Conservation (phyloP, 2,888 invertebrate genomes). For the Lacanobia wlatinum region DNA sequence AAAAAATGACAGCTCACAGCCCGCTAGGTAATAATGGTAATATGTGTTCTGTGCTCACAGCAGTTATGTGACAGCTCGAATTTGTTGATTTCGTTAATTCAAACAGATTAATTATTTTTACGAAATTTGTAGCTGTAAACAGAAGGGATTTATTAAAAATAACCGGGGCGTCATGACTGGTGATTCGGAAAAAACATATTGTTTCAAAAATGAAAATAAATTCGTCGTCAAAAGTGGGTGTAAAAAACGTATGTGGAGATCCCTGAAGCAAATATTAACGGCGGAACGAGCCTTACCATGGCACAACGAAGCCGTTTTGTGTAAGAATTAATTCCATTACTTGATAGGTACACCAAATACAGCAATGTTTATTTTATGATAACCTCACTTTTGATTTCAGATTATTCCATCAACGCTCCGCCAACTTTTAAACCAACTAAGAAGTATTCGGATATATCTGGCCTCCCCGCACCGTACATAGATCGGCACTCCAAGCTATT, state of each 20-base stretch:
- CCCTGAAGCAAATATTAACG: slow-evolving; percentile 96
- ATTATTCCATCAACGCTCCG: slow-evolving; percentile 97
- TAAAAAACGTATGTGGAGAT: slow-evolving; percentile 96
- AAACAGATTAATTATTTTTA: background rate
- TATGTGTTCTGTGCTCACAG: too few species aligned
- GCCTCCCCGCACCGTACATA: slow-evolving; percentile 96
- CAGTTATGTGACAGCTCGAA: too few species aligned
- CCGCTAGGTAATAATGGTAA: too few species aligned
- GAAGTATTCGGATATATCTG: slow-evolving; percentile 98
- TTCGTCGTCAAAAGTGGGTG: slow-evolving; percentile 90
- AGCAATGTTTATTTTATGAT: slow-evolving; percentile 1
- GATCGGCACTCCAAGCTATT: slow-evolving; percentile 97
- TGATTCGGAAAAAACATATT: slow-evolving; percentile 79
- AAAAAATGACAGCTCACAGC: too few species aligned
- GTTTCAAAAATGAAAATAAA: slow-evolving; percentile 88
- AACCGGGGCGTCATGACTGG: slow-evolving; percentile 73
- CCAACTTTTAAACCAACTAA: slow-evolving; percentile 97
- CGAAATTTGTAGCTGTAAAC: background rate
- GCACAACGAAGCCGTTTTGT: slow-evolving; percentile 94
- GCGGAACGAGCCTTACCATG: slow-evolving; percentile 95
- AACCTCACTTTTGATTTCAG: slow-evolving; percentile 82
- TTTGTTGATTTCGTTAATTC: too few species aligned
- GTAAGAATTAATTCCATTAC: slow-evolving; percentile 83
- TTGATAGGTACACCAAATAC: background rate
- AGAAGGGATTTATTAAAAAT: background rate